Evolutionary conservation across 1,140 invertebrate species (phyloP).

Genomic region (Conopomorpha cramerella): DNA sequence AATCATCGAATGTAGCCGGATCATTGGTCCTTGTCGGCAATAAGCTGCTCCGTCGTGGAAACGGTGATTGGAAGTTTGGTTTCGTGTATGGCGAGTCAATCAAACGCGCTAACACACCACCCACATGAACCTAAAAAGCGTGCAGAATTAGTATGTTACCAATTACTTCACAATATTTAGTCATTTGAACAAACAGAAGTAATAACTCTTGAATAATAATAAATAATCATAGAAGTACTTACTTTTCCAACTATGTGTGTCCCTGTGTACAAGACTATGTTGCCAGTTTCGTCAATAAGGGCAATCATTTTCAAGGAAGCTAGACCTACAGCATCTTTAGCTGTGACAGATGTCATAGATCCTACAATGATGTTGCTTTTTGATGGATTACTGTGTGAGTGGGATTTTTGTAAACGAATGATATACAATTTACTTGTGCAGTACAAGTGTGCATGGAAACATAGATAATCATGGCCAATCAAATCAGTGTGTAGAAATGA

Average conservation of each 20-base stretch:
- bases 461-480: slow-evolving; percentile 81
- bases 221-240: slow-evolving; percentile 6
- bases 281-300: slow-evolving; percentile 76
- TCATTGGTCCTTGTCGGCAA: slow-evolving; percentile 59
- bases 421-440: slow-evolving; percentile 70
- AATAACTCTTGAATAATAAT: no score
- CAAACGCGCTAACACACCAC: slow-evolving; percentile 68
- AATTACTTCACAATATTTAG: no score
- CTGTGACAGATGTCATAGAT: slow-evolving; percentile 70
- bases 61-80: slow-evolving; percentile 62
- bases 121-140: slow-evolving; percentile 70
- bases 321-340: slow-evolving; percentile 82
- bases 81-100: slow-evolving; percentile 65
- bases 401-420: slow-evolving; percentile 76
- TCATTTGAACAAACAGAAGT: no score
- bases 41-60: slow-evolving; percentile 69
- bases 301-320: slow-evolving; percentile 82
- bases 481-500: slow-evolving; percentile 83
- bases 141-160: no score
- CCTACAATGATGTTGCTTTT: slow-evolving; percentile 75
- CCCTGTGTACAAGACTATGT: slow-evolving; percentile 86
- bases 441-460: slow-evolving; percentile 72
- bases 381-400: slow-evolving; percentile 56
- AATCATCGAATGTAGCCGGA: slow-evolving; percentile 61
- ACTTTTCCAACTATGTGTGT: slow-evolving; percentile 77